These are phyloP conservation scores for Procavia capensis DNA, from an alignment of 2,113 vertebrate species.

Conservation along the genomic window DNA sequence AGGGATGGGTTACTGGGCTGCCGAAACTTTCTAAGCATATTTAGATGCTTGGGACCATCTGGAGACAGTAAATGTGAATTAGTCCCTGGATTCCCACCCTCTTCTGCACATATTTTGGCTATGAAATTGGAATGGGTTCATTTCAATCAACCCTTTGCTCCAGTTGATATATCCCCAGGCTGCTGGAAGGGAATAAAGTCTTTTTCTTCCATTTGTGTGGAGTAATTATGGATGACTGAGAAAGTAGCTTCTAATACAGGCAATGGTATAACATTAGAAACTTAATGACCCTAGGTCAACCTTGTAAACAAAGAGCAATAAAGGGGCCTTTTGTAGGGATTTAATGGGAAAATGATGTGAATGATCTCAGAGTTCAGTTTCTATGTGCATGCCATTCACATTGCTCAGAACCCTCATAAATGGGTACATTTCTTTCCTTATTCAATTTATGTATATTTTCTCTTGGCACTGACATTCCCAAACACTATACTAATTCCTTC, in stretches of 20 bases:
- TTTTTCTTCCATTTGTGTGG: constrained; percentile 54
- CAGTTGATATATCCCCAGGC: neutral
- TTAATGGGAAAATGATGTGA: constrained; percentile 66
- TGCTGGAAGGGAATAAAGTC: neutral
- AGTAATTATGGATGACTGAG: constrained; percentile 21
- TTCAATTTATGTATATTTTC: constrained; percentile 53
- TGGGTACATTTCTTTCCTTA: constrained; percentile 66
- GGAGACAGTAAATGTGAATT: neutral
- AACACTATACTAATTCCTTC: constrained; percentile 70
- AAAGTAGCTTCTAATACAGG: constrained; percentile 32
- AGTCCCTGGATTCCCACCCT: neutral
- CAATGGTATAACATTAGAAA: constrained; percentile 75
- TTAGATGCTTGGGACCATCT: neutral
- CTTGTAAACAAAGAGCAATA: constrained; percentile 67
- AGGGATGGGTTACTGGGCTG: neutral
- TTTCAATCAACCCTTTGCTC: constrained; percentile 13
- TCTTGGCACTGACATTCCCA: constrained; percentile 55
- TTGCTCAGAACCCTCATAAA: constrained; percentile 68
- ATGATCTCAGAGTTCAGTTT: constrained; percentile 72
- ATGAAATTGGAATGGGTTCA: constrained; percentile 16
- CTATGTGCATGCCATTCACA: constrained; percentile 68
- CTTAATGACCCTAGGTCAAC: constrained; percentile 63
- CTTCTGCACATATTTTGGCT: neutral
- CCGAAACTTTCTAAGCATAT: neutral
- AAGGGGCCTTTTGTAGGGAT: constrained; percentile 64